Evolutionary conservation across 2,888 invertebrate genomes (phyloP), one percentile per base, ranked within the genome.

Genomic region (Corythucha ciliata): DNA sequence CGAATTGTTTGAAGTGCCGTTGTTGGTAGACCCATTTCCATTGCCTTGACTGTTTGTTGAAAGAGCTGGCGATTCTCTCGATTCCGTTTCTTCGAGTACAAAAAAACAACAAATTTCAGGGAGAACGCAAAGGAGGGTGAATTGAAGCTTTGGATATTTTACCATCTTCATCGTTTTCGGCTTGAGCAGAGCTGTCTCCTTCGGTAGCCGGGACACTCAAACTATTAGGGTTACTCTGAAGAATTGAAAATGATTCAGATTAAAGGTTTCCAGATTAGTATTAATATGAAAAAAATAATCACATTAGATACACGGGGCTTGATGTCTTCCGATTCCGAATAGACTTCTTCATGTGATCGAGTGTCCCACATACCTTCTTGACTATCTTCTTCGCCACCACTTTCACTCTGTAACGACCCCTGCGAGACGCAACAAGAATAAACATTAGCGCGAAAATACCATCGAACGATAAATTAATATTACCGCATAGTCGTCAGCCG

Each of bases 361-460:
- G 57, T 57, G 39, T 57, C 57, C 57, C 57, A 57, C 54, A 57
- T 57, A 10, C 52, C 57, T 36, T 54, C 48, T 29, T 50, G 50
- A 26, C 50, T 50, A 21, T 57, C 57, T 33, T 57, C 57, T 46
- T 55, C 50, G n/a, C 32, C 52, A 16, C 46, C 49, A 48, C 55
- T 57, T 40, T 57, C 57, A 27, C 54, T 54, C 57, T 57, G 29
- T 33, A 50, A 49, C 41, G 6, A 42, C 20, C 24, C 18, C 44
- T 22, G 12, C 3, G 10, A 50, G 34, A 32, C 14, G 5, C 33
- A 32, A 36, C 7, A n/a, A n/a, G n/a, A n/a, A n/a, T n/a, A n/a
- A n/a, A n/a, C n/a, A n/a, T n/a, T n/a, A n/a, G n/a, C n/a, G n/a
- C n/a, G n/a, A n/a, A n/a, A n/a, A 16, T 27, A 26, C 16, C 16